phyloP scores from a whole-genome alignment of 2,113 vertebrate species.

The Hymenochirus boettgeri region DNA sequence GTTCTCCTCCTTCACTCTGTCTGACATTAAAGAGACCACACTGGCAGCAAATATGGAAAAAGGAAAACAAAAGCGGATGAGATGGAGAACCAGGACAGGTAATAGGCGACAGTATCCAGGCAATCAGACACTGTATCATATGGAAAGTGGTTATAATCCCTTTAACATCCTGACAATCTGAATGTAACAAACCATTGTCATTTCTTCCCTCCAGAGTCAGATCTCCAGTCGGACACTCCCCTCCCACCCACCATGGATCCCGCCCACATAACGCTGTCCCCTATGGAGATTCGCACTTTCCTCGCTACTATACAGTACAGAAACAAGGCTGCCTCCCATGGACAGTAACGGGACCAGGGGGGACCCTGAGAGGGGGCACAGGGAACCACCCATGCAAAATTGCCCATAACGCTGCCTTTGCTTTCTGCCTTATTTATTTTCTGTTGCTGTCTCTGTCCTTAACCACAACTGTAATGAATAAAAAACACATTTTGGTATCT shows the following conservation, averaged over 20 bases:
- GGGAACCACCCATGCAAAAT: neutral
- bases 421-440: neutral
- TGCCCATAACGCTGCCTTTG: neutral
- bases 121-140: no score
- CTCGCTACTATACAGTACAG: constrained; percentile 55
- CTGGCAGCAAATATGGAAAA: constrained; percentile 77
- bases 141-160: no score
- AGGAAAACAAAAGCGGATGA: constrained; percentile 61
- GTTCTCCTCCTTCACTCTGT: constrained; percentile 73
- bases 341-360: neutral
- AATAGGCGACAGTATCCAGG: neutral
- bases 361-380: neutral
- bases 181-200: neutral
- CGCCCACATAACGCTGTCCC: constrained; percentile 61
- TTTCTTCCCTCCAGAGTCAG: fast-evolving
- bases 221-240: neutral
- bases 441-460: neutral
- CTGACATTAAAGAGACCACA: constrained; percentile 69
- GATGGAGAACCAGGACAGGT: constrained; percentile 57
- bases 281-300: constrained; percentile 85
- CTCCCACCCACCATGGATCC: neutral
- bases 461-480: neutral
- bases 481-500: neutral
- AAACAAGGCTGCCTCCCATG: neutral
- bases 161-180: no score